Evolutionary conservation across 2,888 invertebrate genomes (phyloP).

Genomic region (Synergus japonicus): DNA sequence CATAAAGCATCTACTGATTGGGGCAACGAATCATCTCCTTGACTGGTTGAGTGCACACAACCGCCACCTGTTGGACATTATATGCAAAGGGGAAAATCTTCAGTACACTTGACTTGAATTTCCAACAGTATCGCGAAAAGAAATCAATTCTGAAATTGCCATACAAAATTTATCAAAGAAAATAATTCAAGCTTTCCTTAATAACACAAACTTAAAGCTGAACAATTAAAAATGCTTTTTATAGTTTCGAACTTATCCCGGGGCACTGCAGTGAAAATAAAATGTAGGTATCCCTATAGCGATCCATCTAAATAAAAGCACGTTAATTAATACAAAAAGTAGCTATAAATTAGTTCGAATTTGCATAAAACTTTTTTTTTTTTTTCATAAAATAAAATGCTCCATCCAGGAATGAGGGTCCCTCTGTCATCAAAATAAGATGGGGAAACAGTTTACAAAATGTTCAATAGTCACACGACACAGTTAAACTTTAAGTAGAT

Average conservation of each 20-base stretch:
- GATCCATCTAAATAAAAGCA: background rate
- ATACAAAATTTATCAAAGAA: background rate
- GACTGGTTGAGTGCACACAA: constrained; percentile 31
- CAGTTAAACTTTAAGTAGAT: constrained; percentile 32
- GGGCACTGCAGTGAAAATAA: too few relatives aligned
- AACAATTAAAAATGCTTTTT: too few relatives aligned
- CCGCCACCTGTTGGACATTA: constrained; percentile 26
- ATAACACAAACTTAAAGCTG: too few relatives aligned
- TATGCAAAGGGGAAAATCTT: constrained; percentile 23
- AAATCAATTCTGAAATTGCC: background rate
- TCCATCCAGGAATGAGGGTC: background rate
- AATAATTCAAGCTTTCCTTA: background rate
- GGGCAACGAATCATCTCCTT: constrained; percentile 23
- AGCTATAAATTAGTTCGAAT: background rate
- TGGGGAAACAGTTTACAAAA: constrained; percentile 17
- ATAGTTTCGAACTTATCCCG: too few relatives aligned
- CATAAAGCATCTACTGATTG: background rate
- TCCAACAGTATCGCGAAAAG: background rate
- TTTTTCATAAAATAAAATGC: background rate
- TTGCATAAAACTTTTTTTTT: background rate
- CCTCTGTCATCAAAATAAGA: background rate
- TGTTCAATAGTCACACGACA: constrained; percentile 14
- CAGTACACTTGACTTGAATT: constrained; percentile 17
- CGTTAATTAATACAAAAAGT: background rate
- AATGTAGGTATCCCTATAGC: too few relatives aligned